Conservation (phyloP, 30 jellyfish, hydroid and myxozoan species). For the Morbakka virulenta region DNA sequence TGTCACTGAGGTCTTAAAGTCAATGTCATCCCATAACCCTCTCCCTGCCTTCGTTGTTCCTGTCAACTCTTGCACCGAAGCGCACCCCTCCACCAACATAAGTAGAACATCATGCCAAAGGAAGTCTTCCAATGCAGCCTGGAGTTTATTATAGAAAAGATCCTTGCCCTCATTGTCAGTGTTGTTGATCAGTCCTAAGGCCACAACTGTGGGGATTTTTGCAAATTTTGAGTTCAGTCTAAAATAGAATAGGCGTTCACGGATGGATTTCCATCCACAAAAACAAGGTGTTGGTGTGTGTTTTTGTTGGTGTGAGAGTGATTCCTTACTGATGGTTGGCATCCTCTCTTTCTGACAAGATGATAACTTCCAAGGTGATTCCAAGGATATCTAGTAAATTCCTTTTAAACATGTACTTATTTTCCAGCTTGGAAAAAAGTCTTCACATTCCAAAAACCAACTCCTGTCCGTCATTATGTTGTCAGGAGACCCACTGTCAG, state of each 20-base stretch:
- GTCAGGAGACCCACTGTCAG: not conserved
- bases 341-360: not conserved
- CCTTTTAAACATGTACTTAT: not conserved
- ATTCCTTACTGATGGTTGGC: not conserved
- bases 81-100: not conserved
- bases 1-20: too few species aligned
- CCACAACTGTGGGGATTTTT: not conserved
- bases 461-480: not conserved
- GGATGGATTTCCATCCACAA: not conserved
- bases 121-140: not conserved
- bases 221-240: not conserved
- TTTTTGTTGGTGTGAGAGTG: not conserved
- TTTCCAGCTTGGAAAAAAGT: not conserved
- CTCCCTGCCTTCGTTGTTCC: not conserved
- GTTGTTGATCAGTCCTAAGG: not conserved
- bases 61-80: not conserved
- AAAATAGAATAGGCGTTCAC: not conserved
- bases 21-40: too few species aligned
- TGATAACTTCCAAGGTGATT: not conserved
- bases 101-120: not conserved
- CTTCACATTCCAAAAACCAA: not conserved
- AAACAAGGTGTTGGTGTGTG: not conserved
- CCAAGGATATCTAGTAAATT: not conserved
- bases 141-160: not conserved
- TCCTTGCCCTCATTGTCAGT: not conserved